Evolutionary conservation across 2,797 vertebrate genomes (phyloP).

Genomic region (Geotrypetes seraphini): DNA sequence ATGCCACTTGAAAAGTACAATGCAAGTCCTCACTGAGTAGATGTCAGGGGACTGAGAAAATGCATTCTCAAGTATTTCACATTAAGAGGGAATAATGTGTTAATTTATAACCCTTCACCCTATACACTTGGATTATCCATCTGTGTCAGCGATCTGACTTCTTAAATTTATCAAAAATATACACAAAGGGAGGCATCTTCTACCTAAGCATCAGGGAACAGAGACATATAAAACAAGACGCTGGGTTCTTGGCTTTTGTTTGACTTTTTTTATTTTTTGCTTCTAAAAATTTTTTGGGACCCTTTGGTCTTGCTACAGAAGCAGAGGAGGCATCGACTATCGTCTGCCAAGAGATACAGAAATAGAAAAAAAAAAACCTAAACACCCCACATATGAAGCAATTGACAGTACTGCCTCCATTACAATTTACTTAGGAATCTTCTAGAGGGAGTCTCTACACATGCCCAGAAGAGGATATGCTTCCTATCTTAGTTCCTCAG

Average conservation of each 20-base stretch:
- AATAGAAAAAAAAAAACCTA: too few species aligned
- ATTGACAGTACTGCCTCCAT: conserved; percentile 59
- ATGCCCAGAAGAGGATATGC: conserved; percentile 34
- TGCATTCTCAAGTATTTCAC: conserved; percentile 79
- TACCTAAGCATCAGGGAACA: conserved; percentile 36
- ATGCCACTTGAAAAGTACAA: conserved; percentile 92
- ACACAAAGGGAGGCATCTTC: conserved; percentile 51
- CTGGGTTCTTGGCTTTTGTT: conserved; percentile 10
- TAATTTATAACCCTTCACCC: conserved; percentile 96
- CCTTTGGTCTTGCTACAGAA: conserved; percentile 24
- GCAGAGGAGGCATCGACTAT: conserved; percentile 54
- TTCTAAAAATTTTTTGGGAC: neutral
- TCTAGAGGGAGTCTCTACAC: conserved; percentile 45
- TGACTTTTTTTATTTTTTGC: neutral
- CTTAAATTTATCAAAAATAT: conserved; percentile 86
- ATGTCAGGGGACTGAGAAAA: conserved; percentile 75
- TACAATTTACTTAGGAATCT: conserved; percentile 61
- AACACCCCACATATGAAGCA: conserved; percentile 64
- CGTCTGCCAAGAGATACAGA: conserved; percentile 77
- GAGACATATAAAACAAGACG: conserved; percentile 31
- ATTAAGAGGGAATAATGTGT: conserved; percentile 95
- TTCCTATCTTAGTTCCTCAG: too few species aligned
- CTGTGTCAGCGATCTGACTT: conserved; percentile 84
- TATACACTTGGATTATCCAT: conserved; percentile 86
- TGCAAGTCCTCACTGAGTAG: conserved; percentile 80